phyloP scores from a whole-genome alignment of 2,888 invertebrate species.

The Drosophila sordidula region DNA sequence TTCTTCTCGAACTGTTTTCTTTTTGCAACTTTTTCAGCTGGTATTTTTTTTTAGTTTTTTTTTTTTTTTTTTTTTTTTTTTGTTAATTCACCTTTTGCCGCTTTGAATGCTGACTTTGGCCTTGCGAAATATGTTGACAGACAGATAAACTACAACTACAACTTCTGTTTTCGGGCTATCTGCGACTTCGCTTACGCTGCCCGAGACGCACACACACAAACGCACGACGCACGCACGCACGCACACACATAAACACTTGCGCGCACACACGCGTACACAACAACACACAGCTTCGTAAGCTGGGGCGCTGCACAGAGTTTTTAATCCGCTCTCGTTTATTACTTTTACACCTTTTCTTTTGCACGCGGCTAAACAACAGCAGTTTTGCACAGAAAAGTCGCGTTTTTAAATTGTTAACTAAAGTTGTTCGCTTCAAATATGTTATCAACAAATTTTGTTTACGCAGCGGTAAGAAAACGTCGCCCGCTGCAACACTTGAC shows the following conservation, averaged over 20 bases:
- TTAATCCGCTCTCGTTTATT: constrained; percentile 14
- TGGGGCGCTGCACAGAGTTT: constrained; percentile 17
- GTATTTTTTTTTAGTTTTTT: not conserved
- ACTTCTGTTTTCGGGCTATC: constrained; percentile 56
- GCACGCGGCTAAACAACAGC: constrained; percentile 2
- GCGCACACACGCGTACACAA: constrained; percentile 27
- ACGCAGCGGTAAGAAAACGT: constrained; percentile 52
- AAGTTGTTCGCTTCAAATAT: constrained; percentile 18
- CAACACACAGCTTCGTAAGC: constrained; percentile 46
- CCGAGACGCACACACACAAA: constrained; percentile 48
- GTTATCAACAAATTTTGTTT: constrained; percentile 70
- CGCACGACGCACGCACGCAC: constrained; percentile 23
- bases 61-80: not conserved
- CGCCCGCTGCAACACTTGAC: constrained; percentile 52
- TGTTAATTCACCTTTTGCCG: not conserved
- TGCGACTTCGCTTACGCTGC: constrained; percentile 41
- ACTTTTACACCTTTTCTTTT: constrained; percentile 3
- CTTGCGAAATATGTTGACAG: constrained; percentile 55
- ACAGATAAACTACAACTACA: constrained; percentile 35
- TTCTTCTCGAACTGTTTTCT: constrained; percentile 15
- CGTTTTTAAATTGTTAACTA: constrained; percentile 7
- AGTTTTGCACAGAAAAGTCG: constrained; percentile 9
- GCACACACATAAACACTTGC: constrained; percentile 34
- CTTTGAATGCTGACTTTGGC: constrained; percentile 41
- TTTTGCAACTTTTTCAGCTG: constrained; percentile 11